Base-by-base conservation (phyloP, 2,888 invertebrate genomes). In the Stratiomys singularior region DNA sequence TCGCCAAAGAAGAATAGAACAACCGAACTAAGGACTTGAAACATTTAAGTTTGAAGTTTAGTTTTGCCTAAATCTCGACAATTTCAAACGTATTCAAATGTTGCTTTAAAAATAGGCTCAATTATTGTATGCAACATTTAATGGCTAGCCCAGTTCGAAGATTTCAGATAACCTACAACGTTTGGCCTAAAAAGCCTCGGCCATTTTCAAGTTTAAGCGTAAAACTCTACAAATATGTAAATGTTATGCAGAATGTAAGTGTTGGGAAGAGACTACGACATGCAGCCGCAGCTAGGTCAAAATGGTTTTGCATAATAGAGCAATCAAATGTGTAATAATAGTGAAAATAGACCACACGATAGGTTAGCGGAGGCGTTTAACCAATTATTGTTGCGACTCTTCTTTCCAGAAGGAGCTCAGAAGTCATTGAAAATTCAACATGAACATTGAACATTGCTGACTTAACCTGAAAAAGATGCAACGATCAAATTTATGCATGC, bases 301-400 rank as follows among this genome's bases (percentile, higher is more conserved):
- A 5, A 9, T 37, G 9, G 7, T 13, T 18, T 9, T 18, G 3
- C 52, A 52, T 28, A 72, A 28, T 46, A 13, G 27, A 46, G 44
- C 46, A 69, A 69, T 47, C 46, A 27, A 52, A 72, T 44, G 1
- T n/a, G 37, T 60, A 74, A 74, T 37, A 44, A 58, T 23, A 58
- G 58, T 37, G 37, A 58, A 74, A 74, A 58, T 74, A 25, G 74
- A 60, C 74, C 60, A 58, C 74, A 37, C 25, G 74, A 74, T 74
- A 60, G 18, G 58, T 21, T 60, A 30, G n/a, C 23, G 74, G 58
- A 52, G 74, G 58, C 74, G 74, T 74, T 37, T 30, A n/a, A 74
- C 74, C 11, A 72, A 74, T 44, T 74, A 23, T 74, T 74, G 25
- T 3, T 23, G 27, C 52, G 37, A 37, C 27, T 72, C 72, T 13